Evolutionary conservation across 2,797 vertebrate genomes (phyloP).

Genomic region (Novumbra hubbsi): DNA sequence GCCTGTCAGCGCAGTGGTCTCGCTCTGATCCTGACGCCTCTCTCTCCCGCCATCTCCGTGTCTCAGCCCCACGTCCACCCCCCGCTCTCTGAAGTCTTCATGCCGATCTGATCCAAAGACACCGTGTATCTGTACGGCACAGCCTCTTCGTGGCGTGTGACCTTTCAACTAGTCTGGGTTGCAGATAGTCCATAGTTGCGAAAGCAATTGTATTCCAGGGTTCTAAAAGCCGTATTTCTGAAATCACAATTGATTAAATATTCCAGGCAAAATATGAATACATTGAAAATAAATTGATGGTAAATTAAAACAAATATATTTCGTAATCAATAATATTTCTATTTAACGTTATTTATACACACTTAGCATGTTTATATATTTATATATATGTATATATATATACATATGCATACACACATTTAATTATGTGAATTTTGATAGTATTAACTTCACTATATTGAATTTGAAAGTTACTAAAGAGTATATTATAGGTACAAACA

Average conservation of each 20-base stretch:
- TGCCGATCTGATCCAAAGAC: constrained; percentile 63
- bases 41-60: not conserved
- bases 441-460: not conserved
- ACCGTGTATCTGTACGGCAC: constrained; percentile 70
- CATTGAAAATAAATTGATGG: not conserved
- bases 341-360: not conserved
- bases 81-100: constrained; percentile 48
- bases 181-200: not conserved
- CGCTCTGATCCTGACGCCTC: constrained; percentile 26
- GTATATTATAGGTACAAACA: not conserved
- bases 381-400: too few species aligned
- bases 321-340: not conserved
- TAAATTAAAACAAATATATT: not conserved
- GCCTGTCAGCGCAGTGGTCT: constrained; percentile 45
- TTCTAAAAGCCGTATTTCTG: not conserved
- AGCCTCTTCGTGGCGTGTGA: constrained; percentile 58
- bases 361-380: not conserved
- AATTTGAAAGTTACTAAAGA: not conserved
- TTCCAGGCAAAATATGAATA: not conserved
- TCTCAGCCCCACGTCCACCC: constrained; percentile 28
- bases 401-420: too few species aligned
- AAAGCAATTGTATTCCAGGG: too few species aligned
- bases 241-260: not conserved
- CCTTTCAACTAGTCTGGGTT: constrained; percentile 39
- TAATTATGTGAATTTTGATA: not conserved